Evolutionary conservation across 2,113 vertebrate species (phyloP).

Genomic region (Sebastes schlegelii): DNA sequence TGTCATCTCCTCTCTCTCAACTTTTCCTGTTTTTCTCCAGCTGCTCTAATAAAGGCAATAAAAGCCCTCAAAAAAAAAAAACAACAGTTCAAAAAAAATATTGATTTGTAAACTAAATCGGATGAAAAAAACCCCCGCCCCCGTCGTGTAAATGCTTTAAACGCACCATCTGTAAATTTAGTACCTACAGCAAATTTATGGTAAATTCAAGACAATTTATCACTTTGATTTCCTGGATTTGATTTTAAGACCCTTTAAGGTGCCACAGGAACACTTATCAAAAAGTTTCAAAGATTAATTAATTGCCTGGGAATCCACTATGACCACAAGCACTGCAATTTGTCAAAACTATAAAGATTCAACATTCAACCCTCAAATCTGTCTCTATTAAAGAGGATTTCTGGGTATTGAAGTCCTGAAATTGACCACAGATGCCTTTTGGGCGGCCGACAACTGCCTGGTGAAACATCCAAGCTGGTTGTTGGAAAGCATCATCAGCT

Average conservation of each 20-base stretch:
- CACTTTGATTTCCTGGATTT: no score
- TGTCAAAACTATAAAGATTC: no score
- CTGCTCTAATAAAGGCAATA: no score
- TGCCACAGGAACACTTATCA: background rate
- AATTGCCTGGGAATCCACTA: no score
- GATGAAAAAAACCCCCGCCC: no score
- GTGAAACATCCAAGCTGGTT: background rate
- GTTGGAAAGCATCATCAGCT: background rate
- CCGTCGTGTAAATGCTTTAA: background rate
- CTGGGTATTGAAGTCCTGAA: background rate
- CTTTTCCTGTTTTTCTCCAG: no score
- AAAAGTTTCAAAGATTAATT: background rate
- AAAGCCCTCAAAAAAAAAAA: no score
- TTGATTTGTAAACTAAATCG: no score
- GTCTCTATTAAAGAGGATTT: background rate
- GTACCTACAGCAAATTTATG: background rate
- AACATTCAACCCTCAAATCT: background rate
- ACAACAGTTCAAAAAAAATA: no score
- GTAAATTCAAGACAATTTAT: background rate
- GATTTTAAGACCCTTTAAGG: background rate
- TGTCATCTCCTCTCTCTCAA: no score
- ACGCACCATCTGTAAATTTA: no score
- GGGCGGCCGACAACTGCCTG: background rate
- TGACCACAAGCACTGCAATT: no score
- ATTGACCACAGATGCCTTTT: background rate